Evolutionary conservation across 2,797 vertebrate genomes (phyloP).

Genomic region (Lepus oiostolus): DNA sequence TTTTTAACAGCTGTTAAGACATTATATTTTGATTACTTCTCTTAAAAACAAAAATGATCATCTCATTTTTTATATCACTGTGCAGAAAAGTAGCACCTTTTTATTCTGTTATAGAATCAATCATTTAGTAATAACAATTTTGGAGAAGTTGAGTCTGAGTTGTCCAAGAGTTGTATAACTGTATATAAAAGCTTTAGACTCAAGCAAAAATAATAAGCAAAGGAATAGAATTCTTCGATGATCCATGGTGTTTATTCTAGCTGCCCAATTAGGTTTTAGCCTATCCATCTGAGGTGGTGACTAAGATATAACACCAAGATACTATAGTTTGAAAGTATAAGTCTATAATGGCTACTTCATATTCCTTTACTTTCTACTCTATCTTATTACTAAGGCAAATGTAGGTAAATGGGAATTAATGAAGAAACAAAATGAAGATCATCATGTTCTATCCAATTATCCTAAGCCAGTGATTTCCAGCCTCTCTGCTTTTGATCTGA

Average conservation of each 20-base stretch:
- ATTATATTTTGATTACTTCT: slow-evolving; percentile 49
- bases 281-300: neutral
- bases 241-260: neutral
- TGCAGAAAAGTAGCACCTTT: neutral
- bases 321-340: neutral
- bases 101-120: slow-evolving; percentile 29
- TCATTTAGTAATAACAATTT: slow-evolving; percentile 46
- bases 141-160: slow-evolving; percentile 49
- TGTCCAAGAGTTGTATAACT: neutral
- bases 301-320: neutral
- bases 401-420: slow-evolving; percentile 28
- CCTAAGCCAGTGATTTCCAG: neutral
- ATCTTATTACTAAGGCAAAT: neutral
- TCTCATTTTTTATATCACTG: neutral
- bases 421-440: neutral
- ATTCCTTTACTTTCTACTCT: neutral
- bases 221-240: neutral
- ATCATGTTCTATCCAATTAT: neutral
- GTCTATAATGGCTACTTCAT: neutral
- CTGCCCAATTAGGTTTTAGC: neutral
- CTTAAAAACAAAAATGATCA: slow-evolving; percentile 38
- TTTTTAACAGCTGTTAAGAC: slow-evolving; percentile 61
- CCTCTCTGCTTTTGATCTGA: neutral
- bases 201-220: neutral
- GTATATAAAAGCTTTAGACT: neutral